These are phyloP conservation scores for Drosophila hydei DNA, from an alignment of 1,140 invertebrate species.

Conservation along the genomic window DNA sequence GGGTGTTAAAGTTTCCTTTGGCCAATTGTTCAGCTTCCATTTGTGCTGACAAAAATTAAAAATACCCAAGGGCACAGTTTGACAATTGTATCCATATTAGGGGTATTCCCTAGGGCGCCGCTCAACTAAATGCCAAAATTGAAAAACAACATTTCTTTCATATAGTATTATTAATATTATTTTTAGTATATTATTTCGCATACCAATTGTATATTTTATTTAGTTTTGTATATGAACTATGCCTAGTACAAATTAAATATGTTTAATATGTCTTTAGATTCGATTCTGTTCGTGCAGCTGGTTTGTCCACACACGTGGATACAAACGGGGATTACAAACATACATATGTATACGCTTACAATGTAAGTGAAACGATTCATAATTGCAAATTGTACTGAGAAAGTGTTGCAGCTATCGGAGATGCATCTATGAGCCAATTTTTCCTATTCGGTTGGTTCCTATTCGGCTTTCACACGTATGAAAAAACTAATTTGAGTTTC, in stretches of 20 bases:
- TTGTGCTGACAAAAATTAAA: constrained; percentile 39
- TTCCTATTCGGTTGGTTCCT: too few species aligned
- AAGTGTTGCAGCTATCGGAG: too few species aligned
- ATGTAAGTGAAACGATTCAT: too few species aligned
- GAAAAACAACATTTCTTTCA: constrained; percentile 4
- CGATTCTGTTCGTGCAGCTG: too few species aligned
- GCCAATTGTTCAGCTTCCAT: constrained; percentile 18
- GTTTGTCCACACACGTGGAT: too few species aligned
- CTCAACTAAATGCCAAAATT: neutral
- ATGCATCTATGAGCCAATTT: too few species aligned
- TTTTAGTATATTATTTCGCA: constrained; percentile 17
- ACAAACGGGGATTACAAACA: too few species aligned
- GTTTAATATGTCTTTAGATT: too few species aligned
- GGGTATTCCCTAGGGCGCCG: constrained; percentile 12
- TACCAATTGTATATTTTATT: constrained; percentile 43
- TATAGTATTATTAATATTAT: neutral
- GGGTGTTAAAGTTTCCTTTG: constrained; percentile 24
- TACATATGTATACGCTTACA: too few species aligned
- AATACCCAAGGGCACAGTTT: constrained; percentile 38
- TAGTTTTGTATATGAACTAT: constrained; percentile 41
- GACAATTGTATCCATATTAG: constrained; percentile 40
- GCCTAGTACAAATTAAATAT: neutral
- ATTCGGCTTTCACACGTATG: too few species aligned
- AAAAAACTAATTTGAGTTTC: too few species aligned
- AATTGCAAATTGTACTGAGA: too few species aligned